These are phyloP conservation scores for Drosophila dunni DNA, from an alignment of 1,140 invertebrate genomes.

Conservation along the genomic window DNA sequence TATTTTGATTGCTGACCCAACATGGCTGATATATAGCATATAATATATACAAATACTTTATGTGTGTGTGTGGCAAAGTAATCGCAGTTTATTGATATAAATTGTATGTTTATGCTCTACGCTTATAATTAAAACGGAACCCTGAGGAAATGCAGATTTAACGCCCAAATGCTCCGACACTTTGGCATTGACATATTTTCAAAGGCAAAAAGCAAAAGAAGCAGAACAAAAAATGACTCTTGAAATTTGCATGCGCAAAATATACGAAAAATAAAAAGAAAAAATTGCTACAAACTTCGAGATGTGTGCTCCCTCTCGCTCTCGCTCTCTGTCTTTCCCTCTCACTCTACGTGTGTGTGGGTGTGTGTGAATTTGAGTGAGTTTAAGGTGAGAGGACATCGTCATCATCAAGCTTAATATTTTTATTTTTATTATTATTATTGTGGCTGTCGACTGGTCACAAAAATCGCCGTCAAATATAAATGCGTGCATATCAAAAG, in stretches of 20 bases:
- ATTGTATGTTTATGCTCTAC: neutral
- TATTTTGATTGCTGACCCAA: slow-evolving; percentile 10
- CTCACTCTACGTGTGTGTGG: neutral
- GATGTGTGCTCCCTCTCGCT: neutral
- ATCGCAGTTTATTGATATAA: slow-evolving; percentile 25
- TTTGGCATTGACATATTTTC: slow-evolving; percentile 59
- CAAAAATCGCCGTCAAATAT: slow-evolving; percentile 24
- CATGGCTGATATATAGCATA: neutral
- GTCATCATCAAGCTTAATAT: slow-evolving; percentile 25
- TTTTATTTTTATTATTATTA: slow-evolving; percentile 16
- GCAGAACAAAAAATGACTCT: slow-evolving; percentile 3
- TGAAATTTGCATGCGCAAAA: slow-evolving; percentile 49
- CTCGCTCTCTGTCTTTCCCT: neutral
- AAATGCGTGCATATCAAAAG: slow-evolving; percentile 37
- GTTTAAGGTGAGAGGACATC: slow-evolving; percentile 18
- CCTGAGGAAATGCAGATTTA: slow-evolving; percentile 60
- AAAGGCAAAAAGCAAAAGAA: slow-evolving; percentile 28
- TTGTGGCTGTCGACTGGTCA: slow-evolving; percentile 22
- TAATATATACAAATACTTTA: neutral
- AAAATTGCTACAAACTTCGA: slow-evolving; percentile 5
- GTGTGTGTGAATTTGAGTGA: neutral
- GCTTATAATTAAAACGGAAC: slow-evolving; percentile 52
- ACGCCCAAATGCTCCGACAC: slow-evolving; percentile 43
- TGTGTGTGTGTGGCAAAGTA: too few species aligned
- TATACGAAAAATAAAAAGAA: too few species aligned